Evolutionary conservation across 2,113 vertebrate species (phyloP), one percentile per base, ranked within the genome.

Genomic region (Alectura lathami): DNA sequence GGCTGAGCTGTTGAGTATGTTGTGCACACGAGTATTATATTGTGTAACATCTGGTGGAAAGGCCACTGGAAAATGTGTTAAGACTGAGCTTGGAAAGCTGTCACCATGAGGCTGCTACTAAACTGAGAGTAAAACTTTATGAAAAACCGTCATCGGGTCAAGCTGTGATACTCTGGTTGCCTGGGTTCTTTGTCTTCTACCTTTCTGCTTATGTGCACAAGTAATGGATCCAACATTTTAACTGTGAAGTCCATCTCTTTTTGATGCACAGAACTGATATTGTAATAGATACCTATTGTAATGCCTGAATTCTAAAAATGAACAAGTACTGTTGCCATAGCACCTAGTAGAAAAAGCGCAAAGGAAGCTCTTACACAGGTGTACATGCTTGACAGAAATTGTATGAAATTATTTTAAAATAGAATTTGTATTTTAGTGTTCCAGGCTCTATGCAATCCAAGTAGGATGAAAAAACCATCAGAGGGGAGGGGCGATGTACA

Each of bases 231-330:
- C 59, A 8, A 40, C 9, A 54, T 21, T 83, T 82, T 54, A 64
- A 32, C 21, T 59, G 27, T 48, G 8, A 45, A 68, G 42, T 50
- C 32, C 40, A 4, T 88, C 87, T 30, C 12, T 67, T 91, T 67
- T 59, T 34, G 38, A 3, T 54, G 11, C 50, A 13, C 7, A 21
- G 20, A 16, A 38, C 11, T 1, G 0, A 7, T 75, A 30, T 4
- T 67, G 6, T 63, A 43, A 32, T 57, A n/a, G 0, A 0, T 43
- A 12, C 2, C 0, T 67, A 47, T n/a, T 83, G 53, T 67, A 54
- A 63, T 76, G 24, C 21, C 13, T 51, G 38, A 63, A 45, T 83
- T 88, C 47, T 88, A 50, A 66, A 79, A 92, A 59, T 76, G 5
- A 51, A 21, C 34, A 34, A 36, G 36, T 51, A 15, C 51, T 48